A percentile compares a stretch with the other conserved stretches of the same genome.
Conservation (phyloP, 2,888 invertebrate genomes). For the Galerucella pusilla region DNA sequence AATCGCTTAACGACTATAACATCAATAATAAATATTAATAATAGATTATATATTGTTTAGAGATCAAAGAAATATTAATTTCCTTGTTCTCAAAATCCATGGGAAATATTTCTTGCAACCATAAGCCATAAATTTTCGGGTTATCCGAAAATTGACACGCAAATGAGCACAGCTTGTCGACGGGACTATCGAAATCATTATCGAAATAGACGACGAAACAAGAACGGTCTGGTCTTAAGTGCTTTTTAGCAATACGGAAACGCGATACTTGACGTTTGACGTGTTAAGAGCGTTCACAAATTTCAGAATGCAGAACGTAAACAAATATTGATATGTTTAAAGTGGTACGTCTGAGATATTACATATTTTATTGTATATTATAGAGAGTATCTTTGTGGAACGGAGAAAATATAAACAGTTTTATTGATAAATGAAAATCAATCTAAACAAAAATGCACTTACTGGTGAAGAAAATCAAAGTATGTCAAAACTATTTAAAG, state of each 20-base stretch:
- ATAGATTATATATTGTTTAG: neutral
- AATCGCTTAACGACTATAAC: no score
- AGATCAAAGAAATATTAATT: neutral
- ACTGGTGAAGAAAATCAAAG: no score
- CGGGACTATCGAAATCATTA: neutral
- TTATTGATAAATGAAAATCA: no score
- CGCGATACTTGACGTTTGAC: constrained; percentile 21
- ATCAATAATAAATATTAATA: neutral
- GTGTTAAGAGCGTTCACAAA: constrained; percentile 14
- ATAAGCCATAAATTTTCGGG: neutral
- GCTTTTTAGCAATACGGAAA: constrained; percentile 31
- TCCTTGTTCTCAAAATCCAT: neutral
- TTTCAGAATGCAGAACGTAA: constrained; percentile 23
- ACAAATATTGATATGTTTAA: constrained; percentile 15
- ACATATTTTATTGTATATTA: neutral
- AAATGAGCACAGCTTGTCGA: neutral
- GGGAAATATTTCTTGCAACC: neutral
- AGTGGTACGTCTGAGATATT: neutral
- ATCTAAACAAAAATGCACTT: no score
- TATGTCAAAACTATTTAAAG: no score
- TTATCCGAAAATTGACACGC: constrained; percentile 1
- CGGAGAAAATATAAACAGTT: neutral
- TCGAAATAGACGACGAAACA: constrained; percentile 2
- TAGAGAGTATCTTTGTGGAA: neutral
- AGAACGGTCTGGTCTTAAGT: constrained; percentile 27